Conservation (phyloP, 37 sponge, comb jelly and placozoan genomes). For the Beroe ovata region DNA sequence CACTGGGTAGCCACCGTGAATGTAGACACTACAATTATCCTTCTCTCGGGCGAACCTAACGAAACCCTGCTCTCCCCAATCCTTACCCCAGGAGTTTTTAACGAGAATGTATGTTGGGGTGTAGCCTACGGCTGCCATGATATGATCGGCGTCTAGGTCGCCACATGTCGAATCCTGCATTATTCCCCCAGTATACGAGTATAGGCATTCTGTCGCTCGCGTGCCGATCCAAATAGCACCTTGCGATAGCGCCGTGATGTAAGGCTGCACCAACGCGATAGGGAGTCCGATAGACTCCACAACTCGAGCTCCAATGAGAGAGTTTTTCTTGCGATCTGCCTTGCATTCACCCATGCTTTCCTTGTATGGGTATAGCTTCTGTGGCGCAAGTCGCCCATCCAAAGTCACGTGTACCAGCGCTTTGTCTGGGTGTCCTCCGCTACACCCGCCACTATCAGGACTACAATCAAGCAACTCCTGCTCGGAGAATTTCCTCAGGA, state of each 20-base stretch:
- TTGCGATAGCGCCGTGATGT: not conserved
- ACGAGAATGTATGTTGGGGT: conserved; percentile 1
- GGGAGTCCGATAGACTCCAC: not conserved
- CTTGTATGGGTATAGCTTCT: not conserved
- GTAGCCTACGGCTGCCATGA: conserved; percentile 5
- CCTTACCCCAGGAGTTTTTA: conserved; percentile 23
- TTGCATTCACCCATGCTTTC: not conserved
- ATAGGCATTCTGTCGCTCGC: not conserved
- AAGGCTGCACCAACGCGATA: not conserved
- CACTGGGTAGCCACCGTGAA: not conserved
- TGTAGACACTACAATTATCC: not conserved
- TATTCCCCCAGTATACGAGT: not conserved
- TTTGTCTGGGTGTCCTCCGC: not conserved
- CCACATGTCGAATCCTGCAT: not conserved
- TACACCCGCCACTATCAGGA: not conserved
- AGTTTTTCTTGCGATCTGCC: not conserved
- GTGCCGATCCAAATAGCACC: not conserved
- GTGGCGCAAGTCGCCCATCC: not conserved
- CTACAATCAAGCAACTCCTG: conserved; percentile 24
- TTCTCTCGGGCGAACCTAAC: not conserved
- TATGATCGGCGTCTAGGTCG: not conserved
- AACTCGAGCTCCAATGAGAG: not conserved
- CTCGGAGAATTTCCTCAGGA: conserved; percentile 17
- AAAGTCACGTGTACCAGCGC: not conserved
- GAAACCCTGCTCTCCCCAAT: conserved; percentile 21